Conservation (phyloP, 2,113 vertebrate species). For the Psophia crepitans region DNA sequence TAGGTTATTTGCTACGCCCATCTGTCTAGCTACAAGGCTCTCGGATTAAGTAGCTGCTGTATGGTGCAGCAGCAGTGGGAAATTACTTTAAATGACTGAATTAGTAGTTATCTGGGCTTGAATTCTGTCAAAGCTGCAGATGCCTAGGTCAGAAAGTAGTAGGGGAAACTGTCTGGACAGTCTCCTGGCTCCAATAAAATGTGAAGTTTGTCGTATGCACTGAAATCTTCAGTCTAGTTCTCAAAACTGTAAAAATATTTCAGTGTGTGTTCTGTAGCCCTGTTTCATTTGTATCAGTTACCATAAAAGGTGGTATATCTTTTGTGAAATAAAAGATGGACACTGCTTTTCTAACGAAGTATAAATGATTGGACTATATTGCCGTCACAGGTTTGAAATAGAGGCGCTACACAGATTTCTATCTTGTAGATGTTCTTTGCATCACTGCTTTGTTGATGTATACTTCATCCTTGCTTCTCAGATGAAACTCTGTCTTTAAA, state of each 20-base stretch:
- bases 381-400: conserved; percentile 5
- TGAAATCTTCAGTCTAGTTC: neutral
- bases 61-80: neutral
- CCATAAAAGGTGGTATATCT: neutral
- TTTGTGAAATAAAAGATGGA: neutral
- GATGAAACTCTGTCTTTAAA: neutral
- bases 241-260: neutral
- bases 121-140: neutral
- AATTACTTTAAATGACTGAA: neutral
- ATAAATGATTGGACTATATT: neutral
- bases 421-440: conserved; percentile 44
- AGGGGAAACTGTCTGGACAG: neutral
- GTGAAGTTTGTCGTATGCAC: neutral
- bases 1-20: neutral
- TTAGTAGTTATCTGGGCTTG: neutral
- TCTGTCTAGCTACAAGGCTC: neutral
- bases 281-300: neutral
- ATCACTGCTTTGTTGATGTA: conserved; percentile 41
- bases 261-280: neutral
- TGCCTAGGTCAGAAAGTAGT: neutral
- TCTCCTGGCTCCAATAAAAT: neutral
- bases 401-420: neutral
- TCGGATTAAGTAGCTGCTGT: neutral
- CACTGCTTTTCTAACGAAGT: neutral
- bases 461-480: neutral